Percentiles rank a stretch among this genome's conserved stretches.
These are phyloP conservation scores for Temnothorax unifasciatus DNA, from an alignment of 2,888 invertebrate genomes.

Conservation along the genomic window DNA sequence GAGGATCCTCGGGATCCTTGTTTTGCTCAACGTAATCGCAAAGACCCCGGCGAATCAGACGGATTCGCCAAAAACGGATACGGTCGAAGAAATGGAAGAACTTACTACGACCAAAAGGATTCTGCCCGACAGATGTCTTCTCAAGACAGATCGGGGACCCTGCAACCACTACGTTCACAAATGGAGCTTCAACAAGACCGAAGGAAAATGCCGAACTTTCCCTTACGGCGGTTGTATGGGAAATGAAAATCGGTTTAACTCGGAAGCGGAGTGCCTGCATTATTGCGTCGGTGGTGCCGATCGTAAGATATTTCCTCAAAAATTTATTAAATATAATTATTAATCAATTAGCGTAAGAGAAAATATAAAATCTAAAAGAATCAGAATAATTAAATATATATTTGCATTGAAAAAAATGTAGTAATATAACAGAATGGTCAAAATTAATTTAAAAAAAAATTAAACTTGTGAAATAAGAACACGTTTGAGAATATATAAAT, in stretches of 20 bases:
- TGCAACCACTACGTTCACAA: slow-evolving; percentile 90
- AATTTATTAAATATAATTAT: slow-evolving; percentile 11
- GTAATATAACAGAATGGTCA: neutral
- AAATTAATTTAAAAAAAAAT: neutral
- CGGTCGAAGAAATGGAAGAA: slow-evolving; percentile 72
- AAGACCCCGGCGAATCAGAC: slow-evolving; percentile 73
- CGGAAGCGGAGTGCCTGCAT: slow-evolving; percentile 89
- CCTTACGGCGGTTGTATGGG: slow-evolving; percentile 91
- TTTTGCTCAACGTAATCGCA: slow-evolving; percentile 73
- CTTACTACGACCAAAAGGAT: slow-evolving; percentile 78
- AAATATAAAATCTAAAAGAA: neutral
- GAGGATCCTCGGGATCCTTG: slow-evolving; percentile 82
- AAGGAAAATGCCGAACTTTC: slow-evolving; percentile 88
- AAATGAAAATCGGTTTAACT: slow-evolving; percentile 90
- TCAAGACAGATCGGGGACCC: slow-evolving; percentile 87
- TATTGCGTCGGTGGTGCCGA: slow-evolving; percentile 89
- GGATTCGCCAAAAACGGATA: slow-evolving; percentile 76
- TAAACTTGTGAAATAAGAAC: neutral
- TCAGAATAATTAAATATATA: neutral
- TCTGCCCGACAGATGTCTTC: slow-evolving; percentile 86
- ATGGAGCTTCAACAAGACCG: slow-evolving; percentile 89
- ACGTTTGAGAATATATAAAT: neutral
- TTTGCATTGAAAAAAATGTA: neutral
- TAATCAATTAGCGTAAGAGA: neutral
- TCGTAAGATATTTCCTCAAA: slow-evolving; percentile 76